Evolutionary conservation across 2,113 vertebrate genomes (phyloP).

Genomic region (Plecotus auritus): DNA sequence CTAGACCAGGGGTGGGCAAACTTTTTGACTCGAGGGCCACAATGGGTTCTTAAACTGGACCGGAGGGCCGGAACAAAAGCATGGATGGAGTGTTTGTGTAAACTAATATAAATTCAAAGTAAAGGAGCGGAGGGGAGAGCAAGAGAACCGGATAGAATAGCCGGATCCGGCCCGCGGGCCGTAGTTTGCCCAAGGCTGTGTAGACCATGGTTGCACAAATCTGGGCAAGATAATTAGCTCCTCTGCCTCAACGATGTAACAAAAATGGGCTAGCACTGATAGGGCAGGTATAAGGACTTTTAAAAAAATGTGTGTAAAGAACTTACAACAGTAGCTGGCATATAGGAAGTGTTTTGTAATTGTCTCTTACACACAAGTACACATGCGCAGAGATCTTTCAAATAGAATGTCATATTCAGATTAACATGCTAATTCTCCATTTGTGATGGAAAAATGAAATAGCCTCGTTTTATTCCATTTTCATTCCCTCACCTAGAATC

Average conservation of each 20-base stretch:
- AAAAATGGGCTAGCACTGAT: not conserved
- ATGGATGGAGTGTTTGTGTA: too few species aligned
- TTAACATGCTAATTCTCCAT: not conserved
- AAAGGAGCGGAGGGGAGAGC: too few species aligned
- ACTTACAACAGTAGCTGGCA: not conserved
- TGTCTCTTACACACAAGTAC: not conserved
- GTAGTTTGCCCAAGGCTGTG: too few species aligned
- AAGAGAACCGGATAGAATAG: too few species aligned
- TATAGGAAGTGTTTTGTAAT: not conserved
- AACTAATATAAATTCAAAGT: too few species aligned
- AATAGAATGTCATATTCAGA: not conserved
- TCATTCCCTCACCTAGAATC: not conserved
- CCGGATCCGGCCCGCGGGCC: too few species aligned
- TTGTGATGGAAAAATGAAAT: not conserved
- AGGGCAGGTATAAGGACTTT: not conserved
- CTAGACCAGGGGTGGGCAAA: too few species aligned
- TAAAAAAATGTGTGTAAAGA: not conserved
- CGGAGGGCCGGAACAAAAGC: too few species aligned
- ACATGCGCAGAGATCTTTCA: not conserved
- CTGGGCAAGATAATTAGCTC: not conserved
- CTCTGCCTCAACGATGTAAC: not conserved
- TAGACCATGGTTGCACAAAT: not conserved
- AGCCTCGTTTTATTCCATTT: not conserved
- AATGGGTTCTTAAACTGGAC: too few species aligned
- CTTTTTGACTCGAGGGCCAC: too few species aligned